phyloP scores from a whole-genome alignment of 2,797 vertebrate genomes.

The Netta rufina region DNA sequence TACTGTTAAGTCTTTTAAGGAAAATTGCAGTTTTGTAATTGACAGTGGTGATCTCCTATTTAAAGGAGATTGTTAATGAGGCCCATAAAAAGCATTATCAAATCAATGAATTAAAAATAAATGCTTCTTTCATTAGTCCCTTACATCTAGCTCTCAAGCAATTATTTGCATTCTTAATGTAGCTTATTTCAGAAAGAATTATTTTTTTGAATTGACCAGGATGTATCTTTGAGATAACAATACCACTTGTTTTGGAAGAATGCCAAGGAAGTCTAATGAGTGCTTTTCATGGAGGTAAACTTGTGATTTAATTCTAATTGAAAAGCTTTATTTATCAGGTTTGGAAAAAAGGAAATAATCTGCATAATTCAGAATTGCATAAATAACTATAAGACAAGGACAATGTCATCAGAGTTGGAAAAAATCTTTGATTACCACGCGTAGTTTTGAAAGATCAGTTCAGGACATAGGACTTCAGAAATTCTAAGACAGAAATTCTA shows the following conservation, averaged over 20 bases:
- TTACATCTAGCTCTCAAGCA: not conserved
- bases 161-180: not conserved
- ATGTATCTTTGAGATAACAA: not conserved
- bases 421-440: not conserved
- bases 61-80: not conserved
- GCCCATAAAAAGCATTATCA: not conserved
- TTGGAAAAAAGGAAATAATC: not conserved
- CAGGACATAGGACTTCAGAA: not conserved
- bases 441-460: not conserved
- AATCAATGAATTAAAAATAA: not conserved
- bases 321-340: not conserved
- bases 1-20: not conserved
- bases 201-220: not conserved
- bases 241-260: not conserved
- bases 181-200: not conserved
- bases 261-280: not conserved
- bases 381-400: not conserved
- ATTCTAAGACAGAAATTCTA: not conserved
- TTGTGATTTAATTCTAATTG: not conserved
- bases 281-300: not conserved
- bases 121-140: not conserved
- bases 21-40: not conserved
- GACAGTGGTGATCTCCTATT: not conserved
- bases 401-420: not conserved
- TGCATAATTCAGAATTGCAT: not conserved